Percentiles rank a stretch among this genome's conserved stretches.
These are phyloP conservation scores for Porites cylindrica DNA, from an alignment of 92 coral and sea anemone genomes.

Conservation along the genomic window DNA sequence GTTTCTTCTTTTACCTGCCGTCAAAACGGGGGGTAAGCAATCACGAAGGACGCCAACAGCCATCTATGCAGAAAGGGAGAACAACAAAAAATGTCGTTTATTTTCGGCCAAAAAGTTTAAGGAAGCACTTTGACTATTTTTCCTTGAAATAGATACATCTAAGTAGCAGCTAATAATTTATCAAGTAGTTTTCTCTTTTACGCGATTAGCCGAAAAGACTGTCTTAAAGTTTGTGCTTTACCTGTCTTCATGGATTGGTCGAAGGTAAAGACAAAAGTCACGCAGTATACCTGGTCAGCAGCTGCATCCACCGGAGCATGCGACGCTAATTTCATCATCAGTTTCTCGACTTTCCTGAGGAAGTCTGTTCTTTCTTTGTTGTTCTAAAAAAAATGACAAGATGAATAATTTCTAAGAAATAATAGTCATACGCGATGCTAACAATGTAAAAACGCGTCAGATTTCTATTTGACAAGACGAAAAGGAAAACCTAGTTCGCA, in stretches of 20 bases:
- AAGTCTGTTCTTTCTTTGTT: conserved; percentile 89
- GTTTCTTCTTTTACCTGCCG: conserved; percentile 72
- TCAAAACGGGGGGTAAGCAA: conserved; percentile 93
- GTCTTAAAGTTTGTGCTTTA: background rate
- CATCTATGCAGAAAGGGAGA: conserved; percentile 68
- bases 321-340: conserved; percentile 88
- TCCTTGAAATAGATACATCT: too few species aligned
- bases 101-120: background rate
- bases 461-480: too few species aligned
- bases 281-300: conserved; percentile 88
- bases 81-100: too few species aligned
- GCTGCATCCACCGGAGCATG: conserved; percentile 98
- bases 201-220: too few species aligned
- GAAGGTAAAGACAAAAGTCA: background rate
- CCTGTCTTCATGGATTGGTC: background rate
- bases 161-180: too few species aligned
- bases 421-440: background rate
- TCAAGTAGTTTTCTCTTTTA: too few species aligned
- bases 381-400: conserved; percentile 44
- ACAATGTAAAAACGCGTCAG: too few species aligned
- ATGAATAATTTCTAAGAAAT: background rate
- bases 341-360: conserved; percentile 85
- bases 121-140: too few species aligned
- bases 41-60: conserved; percentile 78
- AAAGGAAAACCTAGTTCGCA: too few species aligned